Evolutionary conservation across 2,113 vertebrate genomes (phyloP).

Genomic region (Ibidorhyncha struthersii): DNA sequence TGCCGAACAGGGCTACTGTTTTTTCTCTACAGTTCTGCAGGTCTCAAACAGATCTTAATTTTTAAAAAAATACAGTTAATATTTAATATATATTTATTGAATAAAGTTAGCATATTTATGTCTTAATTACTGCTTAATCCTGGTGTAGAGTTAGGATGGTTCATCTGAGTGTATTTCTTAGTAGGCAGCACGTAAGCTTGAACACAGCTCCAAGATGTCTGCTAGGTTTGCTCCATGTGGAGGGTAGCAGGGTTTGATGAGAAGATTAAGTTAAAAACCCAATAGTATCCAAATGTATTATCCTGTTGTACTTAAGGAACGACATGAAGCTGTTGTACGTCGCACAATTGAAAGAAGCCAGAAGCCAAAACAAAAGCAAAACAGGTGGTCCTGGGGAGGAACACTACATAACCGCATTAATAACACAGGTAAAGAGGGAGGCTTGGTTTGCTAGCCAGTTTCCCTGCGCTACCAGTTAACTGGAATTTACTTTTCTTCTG

Average conservation of each 20-base stretch:
- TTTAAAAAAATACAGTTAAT: background rate
- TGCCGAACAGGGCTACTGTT: background rate
- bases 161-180: background rate
- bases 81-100: background rate
- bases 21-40: background rate
- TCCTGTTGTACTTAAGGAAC: slow-evolving; percentile 78
- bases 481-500: background rate
- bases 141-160: background rate
- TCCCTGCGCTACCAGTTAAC: background rate
- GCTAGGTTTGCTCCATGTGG: background rate
- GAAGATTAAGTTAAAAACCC: background rate
- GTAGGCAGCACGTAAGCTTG: background rate
- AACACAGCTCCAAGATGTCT: background rate
- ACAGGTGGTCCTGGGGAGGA: slow-evolving; percentile 84
- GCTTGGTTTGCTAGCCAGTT: background rate
- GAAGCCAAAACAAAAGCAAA: slow-evolving; percentile 80
- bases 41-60: background rate
- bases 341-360: slow-evolving; percentile 91
- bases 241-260: background rate
- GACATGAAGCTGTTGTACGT: slow-evolving; percentile 88
- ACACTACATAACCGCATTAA: slow-evolving; percentile 74
- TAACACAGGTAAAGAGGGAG: slow-evolving; percentile 76
- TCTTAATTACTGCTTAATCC: background rate
- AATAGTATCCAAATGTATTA: background rate
- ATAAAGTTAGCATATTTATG: background rate